phyloP scores from a whole-genome alignment of 1,140 invertebrate genomes.

The Drosophila pseudoobscura region DNA sequence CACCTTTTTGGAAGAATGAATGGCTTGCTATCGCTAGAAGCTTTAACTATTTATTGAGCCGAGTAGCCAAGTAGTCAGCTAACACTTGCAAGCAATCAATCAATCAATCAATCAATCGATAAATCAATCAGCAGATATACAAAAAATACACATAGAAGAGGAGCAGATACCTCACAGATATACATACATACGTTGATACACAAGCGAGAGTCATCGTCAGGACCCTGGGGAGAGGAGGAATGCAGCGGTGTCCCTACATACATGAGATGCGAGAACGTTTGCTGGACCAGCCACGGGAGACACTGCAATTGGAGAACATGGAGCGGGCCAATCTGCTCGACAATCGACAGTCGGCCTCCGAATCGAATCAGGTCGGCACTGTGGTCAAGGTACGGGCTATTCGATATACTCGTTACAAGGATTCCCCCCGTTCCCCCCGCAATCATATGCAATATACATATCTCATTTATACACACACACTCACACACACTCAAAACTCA shows the following conservation, averaged over 20 bases:
- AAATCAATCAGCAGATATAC: conserved; percentile 6
- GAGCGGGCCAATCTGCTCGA: conserved; percentile 84
- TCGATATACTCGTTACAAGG: conserved; percentile 77
- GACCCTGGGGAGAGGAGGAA: conserved; percentile 76
- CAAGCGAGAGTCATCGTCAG: neutral
- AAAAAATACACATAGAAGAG: conserved; percentile 33
- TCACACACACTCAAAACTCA: conserved; percentile 18
- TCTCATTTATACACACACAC: conserved; percentile 4
- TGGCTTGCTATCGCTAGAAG: conserved; percentile 25
- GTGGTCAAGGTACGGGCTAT: conserved; percentile 90
- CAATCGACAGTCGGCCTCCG: conserved; percentile 85
- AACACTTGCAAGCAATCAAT: conserved; percentile 1
- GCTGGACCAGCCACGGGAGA: conserved; percentile 86
- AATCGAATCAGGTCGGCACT: conserved; percentile 89
- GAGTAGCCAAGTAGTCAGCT: conserved; percentile 22
- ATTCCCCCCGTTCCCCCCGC: conserved; percentile 24
- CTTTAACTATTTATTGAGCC: conserved; percentile 5
- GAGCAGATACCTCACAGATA: neutral
- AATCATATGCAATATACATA: conserved; percentile 43
- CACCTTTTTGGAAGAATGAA: conserved; percentile 24
- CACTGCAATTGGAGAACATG: conserved; percentile 84
- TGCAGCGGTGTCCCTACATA: conserved; percentile 95
- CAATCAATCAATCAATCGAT: neutral
- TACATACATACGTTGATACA: conserved; percentile 33
- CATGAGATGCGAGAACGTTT: conserved; percentile 95